Percentiles rank a stretch among this genome's conserved stretches.
phyloP scores from a whole-genome alignment of 2,797 vertebrate genomes.

The Epinephelus coioides region DNA sequence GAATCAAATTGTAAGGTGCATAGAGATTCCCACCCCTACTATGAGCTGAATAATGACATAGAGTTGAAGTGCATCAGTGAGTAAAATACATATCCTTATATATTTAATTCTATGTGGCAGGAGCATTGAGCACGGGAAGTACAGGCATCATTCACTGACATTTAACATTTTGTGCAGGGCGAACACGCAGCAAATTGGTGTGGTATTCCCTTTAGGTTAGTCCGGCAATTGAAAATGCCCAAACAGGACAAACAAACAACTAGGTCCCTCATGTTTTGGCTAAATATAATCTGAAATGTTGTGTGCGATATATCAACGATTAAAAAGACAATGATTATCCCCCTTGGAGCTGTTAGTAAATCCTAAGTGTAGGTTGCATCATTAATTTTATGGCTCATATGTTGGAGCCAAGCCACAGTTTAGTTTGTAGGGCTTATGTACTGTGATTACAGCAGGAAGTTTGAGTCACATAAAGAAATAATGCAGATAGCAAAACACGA shows the following conservation, averaged over 20 bases:
- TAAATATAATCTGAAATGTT: conserved; percentile 28
- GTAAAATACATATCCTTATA: not conserved
- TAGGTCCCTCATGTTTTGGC: not conserved
- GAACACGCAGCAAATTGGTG: not conserved
- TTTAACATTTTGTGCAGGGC: not conserved
- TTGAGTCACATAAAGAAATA: not conserved
- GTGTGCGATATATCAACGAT: conserved; percentile 12
- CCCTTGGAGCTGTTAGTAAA: conserved; percentile 20
- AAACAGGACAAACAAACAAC: conserved; percentile 17
- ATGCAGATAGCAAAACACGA: not conserved
- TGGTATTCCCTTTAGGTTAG: not conserved
- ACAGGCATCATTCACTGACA: not conserved
- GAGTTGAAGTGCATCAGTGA: conserved; percentile 5
- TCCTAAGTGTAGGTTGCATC: conserved; percentile 45
- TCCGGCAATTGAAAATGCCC: not conserved
- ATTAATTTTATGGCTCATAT: conserved; percentile 49
- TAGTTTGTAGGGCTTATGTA: conserved; percentile 19
- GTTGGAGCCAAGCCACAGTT: conserved; percentile 23
- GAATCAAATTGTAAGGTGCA: too few species aligned
- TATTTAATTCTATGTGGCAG: not conserved
- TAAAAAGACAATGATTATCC: conserved; percentile 27
- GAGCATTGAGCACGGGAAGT: not conserved
- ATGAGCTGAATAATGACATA: not conserved
- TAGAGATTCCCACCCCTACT: too few species aligned
- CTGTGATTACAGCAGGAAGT: not conserved